Conservation (phyloP, 2,797 vertebrate genomes). For the Diglossa cyanea region DNA sequence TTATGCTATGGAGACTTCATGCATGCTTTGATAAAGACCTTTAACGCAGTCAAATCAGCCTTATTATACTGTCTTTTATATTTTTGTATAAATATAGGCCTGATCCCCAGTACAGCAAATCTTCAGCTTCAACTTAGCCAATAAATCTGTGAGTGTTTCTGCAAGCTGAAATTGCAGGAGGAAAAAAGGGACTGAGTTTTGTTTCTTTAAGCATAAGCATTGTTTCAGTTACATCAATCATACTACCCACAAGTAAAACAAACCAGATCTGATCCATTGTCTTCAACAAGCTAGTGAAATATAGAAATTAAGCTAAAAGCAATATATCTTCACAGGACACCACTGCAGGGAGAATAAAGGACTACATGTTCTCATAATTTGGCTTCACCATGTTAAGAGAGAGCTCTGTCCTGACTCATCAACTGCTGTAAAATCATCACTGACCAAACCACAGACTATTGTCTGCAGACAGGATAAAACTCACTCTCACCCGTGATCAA, state of each 20-base stretch:
- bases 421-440: background rate
- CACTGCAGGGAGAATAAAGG: background rate
- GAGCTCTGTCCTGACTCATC: background rate
- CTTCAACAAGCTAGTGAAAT: background rate
- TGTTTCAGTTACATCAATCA: background rate
- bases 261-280: background rate
- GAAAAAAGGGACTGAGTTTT: background rate
- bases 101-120: background rate
- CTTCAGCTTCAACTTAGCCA: background rate
- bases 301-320: background rate
- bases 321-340: background rate
- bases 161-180: background rate
- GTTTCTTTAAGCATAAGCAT: background rate
- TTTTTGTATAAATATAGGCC: background rate
- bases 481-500: background rate
- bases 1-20: background rate
- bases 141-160: background rate
- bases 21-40: background rate
- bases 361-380: background rate
- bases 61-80: background rate
- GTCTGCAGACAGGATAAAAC: background rate
- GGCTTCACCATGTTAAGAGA: background rate
- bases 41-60: background rate
- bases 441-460: background rate
- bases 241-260: background rate